Percentiles rank a stretch among this genome's conserved stretches.
Conservation (phyloP, 2,113 vertebrate species). For the Spermophilus dauricus region DNA sequence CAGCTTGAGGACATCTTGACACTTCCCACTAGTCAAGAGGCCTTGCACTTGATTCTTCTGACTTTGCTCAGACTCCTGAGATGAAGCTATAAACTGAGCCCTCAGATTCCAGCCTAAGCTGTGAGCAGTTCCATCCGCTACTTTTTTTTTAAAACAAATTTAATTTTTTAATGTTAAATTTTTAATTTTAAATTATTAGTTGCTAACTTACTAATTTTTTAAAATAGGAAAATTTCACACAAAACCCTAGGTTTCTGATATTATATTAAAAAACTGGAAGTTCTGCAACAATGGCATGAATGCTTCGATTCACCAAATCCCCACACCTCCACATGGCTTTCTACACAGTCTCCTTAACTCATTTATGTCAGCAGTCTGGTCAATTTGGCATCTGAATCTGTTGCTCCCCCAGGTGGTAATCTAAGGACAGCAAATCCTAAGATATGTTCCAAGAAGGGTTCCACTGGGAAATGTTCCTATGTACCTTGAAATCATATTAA, state of each 20-base stretch:
- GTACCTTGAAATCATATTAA: background rate
- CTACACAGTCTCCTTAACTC: too few relatives aligned
- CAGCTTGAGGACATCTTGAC: background rate
- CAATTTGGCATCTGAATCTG: too few relatives aligned
- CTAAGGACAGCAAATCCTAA: background rate
- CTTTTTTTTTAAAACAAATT: background rate
- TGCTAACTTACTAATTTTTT: background rate
- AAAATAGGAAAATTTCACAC: background rate
- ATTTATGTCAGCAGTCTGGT: background rate
- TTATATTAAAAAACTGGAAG: background rate
- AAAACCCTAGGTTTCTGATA: background rate
- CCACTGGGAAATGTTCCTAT: background rate
- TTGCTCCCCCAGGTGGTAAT: background rate
- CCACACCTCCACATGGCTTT: rapidly evolving
- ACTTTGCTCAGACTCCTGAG: too few relatives aligned
- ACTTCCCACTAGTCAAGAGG: background rate
- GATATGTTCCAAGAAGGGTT: background rate
- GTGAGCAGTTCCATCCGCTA: background rate
- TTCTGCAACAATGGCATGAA: background rate
- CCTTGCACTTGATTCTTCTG: background rate
- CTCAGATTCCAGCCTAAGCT: background rate
- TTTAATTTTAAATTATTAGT: too few relatives aligned
- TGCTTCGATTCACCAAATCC: background rate
- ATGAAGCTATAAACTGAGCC: background rate
- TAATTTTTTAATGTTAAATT: too few relatives aligned